Percentiles rank a stretch among this genome's conserved stretches.
Conservation (phyloP, 2,888 invertebrate species). For the Lysandra coridon region DNA sequence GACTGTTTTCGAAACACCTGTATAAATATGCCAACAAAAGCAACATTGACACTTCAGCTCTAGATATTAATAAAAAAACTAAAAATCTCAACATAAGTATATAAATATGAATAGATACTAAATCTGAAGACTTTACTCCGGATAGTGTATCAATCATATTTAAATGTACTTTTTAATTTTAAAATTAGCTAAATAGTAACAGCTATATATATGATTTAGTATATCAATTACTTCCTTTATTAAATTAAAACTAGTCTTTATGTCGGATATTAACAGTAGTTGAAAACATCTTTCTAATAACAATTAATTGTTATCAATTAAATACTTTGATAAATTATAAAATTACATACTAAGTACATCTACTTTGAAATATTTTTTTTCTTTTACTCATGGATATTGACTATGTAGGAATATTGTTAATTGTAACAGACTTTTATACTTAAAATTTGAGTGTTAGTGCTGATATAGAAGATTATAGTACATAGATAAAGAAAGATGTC, state of each 20-base stretch:
- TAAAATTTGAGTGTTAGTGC: neutral
- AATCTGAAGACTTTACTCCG: too few species aligned
- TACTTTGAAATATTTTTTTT: too few species aligned
- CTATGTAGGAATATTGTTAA: neutral
- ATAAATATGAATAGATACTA: too few species aligned
- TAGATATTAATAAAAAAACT: too few species aligned
- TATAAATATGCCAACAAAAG: too few species aligned
- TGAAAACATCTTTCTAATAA: neutral
- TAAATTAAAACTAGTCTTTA: neutral
- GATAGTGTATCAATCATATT: too few species aligned
- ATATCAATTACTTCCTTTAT: neutral
- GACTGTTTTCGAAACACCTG: too few species aligned
- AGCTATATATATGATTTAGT: neutral
- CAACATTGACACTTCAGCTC: too few species aligned
- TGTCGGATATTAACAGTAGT: neutral
- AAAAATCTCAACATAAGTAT: too few species aligned
- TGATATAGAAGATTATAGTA: too few species aligned
- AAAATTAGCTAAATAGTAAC: neutral
- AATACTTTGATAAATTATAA: neutral
- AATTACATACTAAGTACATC: neutral
- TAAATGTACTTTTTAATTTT: neutral
- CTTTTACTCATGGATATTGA: neutral
- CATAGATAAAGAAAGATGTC: neutral
- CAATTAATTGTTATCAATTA: slow-evolving; percentile 1
- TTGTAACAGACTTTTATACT: neutral